These are phyloP conservation scores for Macroglossus sobrinus DNA, from an alignment of 2,113 vertebrate species.

Conservation along the genomic window DNA sequence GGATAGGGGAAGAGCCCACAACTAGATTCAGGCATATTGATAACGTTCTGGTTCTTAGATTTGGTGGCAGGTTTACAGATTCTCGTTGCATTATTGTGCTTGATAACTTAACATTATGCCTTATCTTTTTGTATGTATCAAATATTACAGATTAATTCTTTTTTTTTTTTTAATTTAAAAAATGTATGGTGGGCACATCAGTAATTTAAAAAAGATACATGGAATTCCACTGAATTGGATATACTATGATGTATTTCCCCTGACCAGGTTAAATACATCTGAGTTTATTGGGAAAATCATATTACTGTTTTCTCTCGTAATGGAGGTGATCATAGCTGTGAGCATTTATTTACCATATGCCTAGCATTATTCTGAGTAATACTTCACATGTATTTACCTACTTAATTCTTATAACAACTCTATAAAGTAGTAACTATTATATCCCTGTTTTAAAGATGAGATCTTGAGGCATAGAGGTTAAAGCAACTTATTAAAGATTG, in stretches of 20 bases:
- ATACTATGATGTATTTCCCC: not conserved
- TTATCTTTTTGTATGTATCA: not conserved
- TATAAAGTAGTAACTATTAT: not conserved
- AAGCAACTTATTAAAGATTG: not conserved
- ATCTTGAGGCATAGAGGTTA: not conserved
- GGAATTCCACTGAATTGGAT: not conserved
- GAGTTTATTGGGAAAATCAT: not conserved
- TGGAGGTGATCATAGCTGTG: not conserved
- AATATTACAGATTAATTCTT: not conserved
- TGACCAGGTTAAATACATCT: not conserved
- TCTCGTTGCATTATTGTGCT: not conserved
- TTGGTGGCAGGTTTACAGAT: not conserved
- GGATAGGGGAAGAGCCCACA: not conserved
- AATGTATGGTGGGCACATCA: not conserved
- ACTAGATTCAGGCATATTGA: not conserved
- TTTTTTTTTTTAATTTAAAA: not conserved
- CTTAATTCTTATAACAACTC: not conserved
- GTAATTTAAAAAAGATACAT: not conserved
- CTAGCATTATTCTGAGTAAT: not conserved
- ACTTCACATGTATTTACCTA: not conserved
- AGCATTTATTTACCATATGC: not conserved
- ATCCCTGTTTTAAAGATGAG: constrained; percentile 4
- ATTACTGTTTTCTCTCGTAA: not conserved
- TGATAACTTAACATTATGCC: not conserved
- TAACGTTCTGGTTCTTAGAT: not conserved